Evolutionary conservation across 2,113 vertebrate species (phyloP).

Genomic region (Euleptes europaea): DNA sequence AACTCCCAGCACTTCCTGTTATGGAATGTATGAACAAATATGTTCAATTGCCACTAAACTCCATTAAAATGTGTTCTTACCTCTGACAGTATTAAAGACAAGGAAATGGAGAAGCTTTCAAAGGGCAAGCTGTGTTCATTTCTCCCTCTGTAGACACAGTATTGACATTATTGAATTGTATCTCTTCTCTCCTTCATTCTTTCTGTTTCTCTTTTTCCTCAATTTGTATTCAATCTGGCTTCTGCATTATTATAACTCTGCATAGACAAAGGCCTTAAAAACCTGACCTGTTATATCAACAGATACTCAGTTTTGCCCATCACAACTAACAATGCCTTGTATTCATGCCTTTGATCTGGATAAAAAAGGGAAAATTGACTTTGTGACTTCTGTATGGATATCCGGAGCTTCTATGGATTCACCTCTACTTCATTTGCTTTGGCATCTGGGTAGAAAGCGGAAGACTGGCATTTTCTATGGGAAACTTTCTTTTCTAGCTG

Average conservation of each 20-base stretch:
- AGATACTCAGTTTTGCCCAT: conserved; percentile 80
- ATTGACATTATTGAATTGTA: conserved; percentile 71
- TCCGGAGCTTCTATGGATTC: conserved; percentile 78
- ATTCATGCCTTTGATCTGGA: conserved; percentile 84
- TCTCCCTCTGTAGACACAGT: conserved; percentile 77
- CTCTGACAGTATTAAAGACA: conserved; percentile 78
- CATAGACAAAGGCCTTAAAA: conserved; percentile 95
- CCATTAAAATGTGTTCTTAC: conserved; percentile 75
- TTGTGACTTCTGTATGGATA: conserved; percentile 77
- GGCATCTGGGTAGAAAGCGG: conserved; percentile 59
- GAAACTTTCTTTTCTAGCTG: conserved; percentile 63
- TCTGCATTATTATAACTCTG: conserved; percentile 85
- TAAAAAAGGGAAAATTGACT: conserved; percentile 84
- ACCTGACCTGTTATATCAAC: conserved; percentile 80
- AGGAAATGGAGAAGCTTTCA: conserved; percentile 76
- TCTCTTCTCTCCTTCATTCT: conserved; percentile 72
- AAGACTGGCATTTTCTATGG: conserved; percentile 64
- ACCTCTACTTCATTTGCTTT: conserved; percentile 77
- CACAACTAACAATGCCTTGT: conserved; percentile 83
- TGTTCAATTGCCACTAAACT: conserved; percentile 78
- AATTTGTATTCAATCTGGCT: conserved; percentile 80
- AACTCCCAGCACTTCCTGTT: conserved; percentile 59
- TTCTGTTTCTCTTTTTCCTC: conserved; percentile 65
- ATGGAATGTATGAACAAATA: conserved; percentile 66
- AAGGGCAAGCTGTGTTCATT: conserved; percentile 79